Base-by-base conservation (phyloP, 2,797 vertebrate species). In the Sparidentex hasta region DNA sequence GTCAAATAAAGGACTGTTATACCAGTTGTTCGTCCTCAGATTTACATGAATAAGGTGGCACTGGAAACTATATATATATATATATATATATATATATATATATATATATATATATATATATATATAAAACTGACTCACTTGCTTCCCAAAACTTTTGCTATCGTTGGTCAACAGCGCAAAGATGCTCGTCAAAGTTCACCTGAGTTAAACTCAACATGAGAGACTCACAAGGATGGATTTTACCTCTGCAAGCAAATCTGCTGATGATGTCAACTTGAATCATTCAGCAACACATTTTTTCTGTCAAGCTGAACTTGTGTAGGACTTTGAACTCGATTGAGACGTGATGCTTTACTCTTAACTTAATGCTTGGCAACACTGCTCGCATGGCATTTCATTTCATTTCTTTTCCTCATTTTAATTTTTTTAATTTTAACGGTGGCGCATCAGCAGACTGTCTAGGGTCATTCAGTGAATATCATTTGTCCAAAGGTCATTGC, bases 381-480 rank as follows among this genome's bases (percentile, higher is more conserved):
- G 14, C 20, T 29, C 14, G 8, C 14, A 11, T 47, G 25, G 14
- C 51, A 33, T 38, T 38, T 11, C 6, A 29, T 25, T 54, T 44
- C 18, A 27, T 25, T 17, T 20, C 1, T 66, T 71, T 59, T 18
- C 3, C 20, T 52, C 14, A 14, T 29, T 21, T 44, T 11, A 21
- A 43, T 9, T 56, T 55, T 18, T 55, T 11, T 7, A 51, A 14
- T 65, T 65, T n/a, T 3, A 55, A 25, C 43, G 33, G 58, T 57
- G 67, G 71, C 27, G 33, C 54, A 41, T 61, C 43, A 69, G 11
- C 47, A 44, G 44, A 48, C 50, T 44, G n/a, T 46, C 38, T 38
- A 4, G 16, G 74, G 33, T 68, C 41, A 56, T 70, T 77, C 65
- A n/a, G 62, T 62, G 9, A 16, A 76, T 61, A 70, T 77, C 66